Evolutionary conservation across 2,888 invertebrate genomes (phyloP).

Genomic region (Ochropleura leucogaster): DNA sequence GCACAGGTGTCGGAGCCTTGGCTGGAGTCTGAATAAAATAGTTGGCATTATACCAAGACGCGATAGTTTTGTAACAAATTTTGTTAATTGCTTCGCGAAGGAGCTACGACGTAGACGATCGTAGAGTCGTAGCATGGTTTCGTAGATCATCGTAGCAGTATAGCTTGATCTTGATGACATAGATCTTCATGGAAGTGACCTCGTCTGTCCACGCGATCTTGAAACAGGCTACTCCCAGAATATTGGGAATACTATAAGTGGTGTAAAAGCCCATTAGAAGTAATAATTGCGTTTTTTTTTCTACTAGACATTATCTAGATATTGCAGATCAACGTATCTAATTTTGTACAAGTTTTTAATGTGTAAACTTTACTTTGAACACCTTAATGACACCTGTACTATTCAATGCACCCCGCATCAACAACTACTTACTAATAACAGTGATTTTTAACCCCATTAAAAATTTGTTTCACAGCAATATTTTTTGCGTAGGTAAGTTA

Average conservation of each 20-base stretch:
- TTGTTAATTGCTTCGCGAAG: neutral
- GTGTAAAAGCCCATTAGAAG: no score
- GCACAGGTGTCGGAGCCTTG: constrained; percentile 66
- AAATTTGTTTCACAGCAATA: no score
- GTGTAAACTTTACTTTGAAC: no score
- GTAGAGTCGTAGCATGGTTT: constrained; percentile 4
- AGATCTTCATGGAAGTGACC: neutral
- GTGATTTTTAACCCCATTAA: no score
- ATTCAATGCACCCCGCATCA: no score
- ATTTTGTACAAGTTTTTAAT: no score
- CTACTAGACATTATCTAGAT: no score
- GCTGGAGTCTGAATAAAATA: constrained; percentile 62
- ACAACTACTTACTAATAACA: no score
- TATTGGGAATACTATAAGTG: neutral
- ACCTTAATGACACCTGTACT: no score
- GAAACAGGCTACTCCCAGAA: neutral
- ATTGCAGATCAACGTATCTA: no score
- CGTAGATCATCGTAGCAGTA: neutral
- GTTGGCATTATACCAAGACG: neutral
- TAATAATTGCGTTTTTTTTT: no score
- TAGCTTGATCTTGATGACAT: neutral
- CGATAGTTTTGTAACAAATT: neutral
- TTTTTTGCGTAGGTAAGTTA: no score
- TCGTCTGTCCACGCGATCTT: neutral
- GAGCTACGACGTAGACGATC: constrained; percentile 1